Evolutionary conservation across 1,140 invertebrate genomes (phyloP).

Genomic region (Procambarus virginalis): DNA sequence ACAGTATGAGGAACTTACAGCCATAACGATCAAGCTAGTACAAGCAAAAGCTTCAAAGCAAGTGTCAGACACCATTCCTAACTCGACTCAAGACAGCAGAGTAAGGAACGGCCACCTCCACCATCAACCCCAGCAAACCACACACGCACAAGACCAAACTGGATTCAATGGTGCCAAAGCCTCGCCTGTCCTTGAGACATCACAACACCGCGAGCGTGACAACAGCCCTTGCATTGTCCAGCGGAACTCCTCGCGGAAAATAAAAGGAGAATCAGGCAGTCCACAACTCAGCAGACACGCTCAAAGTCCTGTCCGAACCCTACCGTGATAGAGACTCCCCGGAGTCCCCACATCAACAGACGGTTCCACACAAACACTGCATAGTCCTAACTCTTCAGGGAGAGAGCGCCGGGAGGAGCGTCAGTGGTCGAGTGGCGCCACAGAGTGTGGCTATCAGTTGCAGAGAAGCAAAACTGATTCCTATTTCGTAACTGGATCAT

Average conservation of each 20-base stretch:
- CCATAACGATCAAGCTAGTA: constrained; percentile 16
- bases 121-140: background rate
- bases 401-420: background rate
- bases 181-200: background rate
- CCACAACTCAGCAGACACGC: background rate
- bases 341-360: too few species aligned
- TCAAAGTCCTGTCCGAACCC: background rate
- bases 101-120: background rate
- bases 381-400: background rate
- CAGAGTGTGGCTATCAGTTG: background rate
- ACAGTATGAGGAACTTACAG: constrained; percentile 44
- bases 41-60: constrained; percentile 19
- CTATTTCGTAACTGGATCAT: background rate
- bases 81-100: constrained; percentile 3
- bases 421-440: background rate
- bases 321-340: background rate
- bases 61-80: background rate
- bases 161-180: background rate
- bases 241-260: background rate
- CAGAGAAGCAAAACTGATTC: constrained; percentile 43
- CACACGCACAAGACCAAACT: background rate
- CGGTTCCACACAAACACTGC: too few species aligned
- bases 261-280: background rate
- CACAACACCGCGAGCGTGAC: background rate
- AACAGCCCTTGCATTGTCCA: background rate